Conservation (phyloP, 2,113 vertebrate species). For the Alethe castanea region DNA sequence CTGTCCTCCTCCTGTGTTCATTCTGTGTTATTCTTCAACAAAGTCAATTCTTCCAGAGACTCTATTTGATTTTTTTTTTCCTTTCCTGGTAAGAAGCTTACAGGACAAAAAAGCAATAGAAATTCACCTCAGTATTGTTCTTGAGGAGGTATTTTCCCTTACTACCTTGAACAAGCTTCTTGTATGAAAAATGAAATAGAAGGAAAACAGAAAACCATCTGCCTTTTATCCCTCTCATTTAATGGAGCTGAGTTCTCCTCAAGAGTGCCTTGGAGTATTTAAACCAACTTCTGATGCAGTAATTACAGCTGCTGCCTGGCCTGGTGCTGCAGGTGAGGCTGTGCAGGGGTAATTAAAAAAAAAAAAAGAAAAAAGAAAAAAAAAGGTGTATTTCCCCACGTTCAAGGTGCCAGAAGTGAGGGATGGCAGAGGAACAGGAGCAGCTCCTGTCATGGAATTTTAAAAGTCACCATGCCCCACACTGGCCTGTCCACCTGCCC, state of each 20-base stretch:
- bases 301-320: neutral
- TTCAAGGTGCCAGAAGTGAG: neutral
- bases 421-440: neutral
- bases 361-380: too few relatives aligned
- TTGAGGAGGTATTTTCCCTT: constrained; percentile 32
- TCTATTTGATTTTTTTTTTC: constrained; percentile 36
- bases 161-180: constrained; percentile 4
- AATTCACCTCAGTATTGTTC: constrained; percentile 37
- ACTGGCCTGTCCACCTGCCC: neutral
- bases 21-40: constrained; percentile 44
- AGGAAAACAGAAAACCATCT: neutral
- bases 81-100: constrained; percentile 36
- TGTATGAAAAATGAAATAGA: neutral
- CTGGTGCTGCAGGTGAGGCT: neutral
- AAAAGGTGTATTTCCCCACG: neutral
- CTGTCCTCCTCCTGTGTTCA: constrained; percentile 18
- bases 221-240: neutral
- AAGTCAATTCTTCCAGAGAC: constrained; percentile 29
- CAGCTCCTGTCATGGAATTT: neutral
- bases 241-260: neutral
- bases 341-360: neutral
- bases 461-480: neutral
- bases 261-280: neutral
- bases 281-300: neutral
- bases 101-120: constrained; percentile 64